phyloP scores from a whole-genome alignment of 2,888 invertebrate genomes.

The Strigamia maritima region DNA sequence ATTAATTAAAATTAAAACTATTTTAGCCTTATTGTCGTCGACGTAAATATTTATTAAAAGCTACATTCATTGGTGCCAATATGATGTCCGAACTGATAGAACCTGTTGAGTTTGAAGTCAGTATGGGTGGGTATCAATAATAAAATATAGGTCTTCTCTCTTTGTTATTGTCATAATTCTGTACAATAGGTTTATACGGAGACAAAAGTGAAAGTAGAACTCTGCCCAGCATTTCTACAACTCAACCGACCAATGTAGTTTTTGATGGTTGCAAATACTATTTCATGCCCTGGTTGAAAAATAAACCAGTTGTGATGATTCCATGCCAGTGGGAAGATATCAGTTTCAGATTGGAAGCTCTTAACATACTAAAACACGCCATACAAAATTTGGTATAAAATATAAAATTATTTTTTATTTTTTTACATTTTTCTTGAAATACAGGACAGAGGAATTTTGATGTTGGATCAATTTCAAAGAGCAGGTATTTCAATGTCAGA shows the following conservation, averaged over 20 bases:
- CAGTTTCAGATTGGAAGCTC: slow-evolving; percentile 52
- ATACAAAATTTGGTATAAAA: slow-evolving; percentile 9
- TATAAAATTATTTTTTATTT: neutral
- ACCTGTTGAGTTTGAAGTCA: slow-evolving; percentile 56
- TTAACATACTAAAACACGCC: slow-evolving; percentile 48
- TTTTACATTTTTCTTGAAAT: neutral
- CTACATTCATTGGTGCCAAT: slow-evolving; percentile 53
- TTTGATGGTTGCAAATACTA: slow-evolving; percentile 55
- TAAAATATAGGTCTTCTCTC: neutral
- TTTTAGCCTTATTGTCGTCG: slow-evolving; percentile 53
- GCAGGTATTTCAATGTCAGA: neutral
- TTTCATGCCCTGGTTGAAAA: slow-evolving; percentile 55
- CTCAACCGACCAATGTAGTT: slow-evolving; percentile 56
- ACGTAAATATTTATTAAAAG: slow-evolving; percentile 53
- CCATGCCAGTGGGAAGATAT: slow-evolving; percentile 56
- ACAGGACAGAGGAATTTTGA: slow-evolving; percentile 20
- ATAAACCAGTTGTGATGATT: slow-evolving; percentile 52
- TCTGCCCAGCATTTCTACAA: slow-evolving; percentile 54
- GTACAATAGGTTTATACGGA: slow-evolving; percentile 46
- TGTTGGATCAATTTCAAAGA: neutral
- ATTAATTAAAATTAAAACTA: neutral
- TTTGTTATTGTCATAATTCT: too few relatives aligned
- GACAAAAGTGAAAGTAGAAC: slow-evolving; percentile 55
- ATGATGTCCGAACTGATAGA: slow-evolving; percentile 53
- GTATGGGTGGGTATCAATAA: slow-evolving; percentile 53